These are phyloP conservation scores for Idaea aversata DNA, from an alignment of 2,888 invertebrate genomes.

Conservation along the genomic window DNA sequence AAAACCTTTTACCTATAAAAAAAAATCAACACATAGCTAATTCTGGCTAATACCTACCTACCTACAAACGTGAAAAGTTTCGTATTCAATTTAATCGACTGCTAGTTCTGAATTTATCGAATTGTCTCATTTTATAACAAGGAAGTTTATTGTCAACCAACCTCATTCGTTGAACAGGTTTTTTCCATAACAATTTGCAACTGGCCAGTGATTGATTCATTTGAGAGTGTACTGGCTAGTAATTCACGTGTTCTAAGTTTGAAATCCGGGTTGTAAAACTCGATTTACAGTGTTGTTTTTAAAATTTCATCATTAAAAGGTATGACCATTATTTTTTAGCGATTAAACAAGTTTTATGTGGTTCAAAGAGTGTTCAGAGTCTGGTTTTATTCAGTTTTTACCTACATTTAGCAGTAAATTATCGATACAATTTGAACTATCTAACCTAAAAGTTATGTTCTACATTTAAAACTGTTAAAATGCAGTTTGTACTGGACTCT, in stretches of 20 bases:
- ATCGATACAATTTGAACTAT: conserved; percentile 41
- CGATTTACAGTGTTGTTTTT: background rate
- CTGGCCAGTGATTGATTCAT: conserved; percentile 6
- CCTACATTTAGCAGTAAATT: conserved; percentile 21
- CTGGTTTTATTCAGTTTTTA: conserved; percentile 29
- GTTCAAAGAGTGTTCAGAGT: conserved; percentile 10
- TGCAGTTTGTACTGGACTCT: conserved; percentile 19
- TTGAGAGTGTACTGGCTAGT: background rate
- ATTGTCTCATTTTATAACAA: conserved; percentile 10
- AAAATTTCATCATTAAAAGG: background rate
- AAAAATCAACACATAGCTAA: too few relatives aligned
- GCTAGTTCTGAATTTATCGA: background rate
- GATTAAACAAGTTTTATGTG: conserved; percentile 6
- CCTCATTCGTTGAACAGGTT: background rate
- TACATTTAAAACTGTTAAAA: conserved; percentile 25
- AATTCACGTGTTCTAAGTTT: background rate
- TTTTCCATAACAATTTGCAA: background rate
- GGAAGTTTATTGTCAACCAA: conserved; percentile 15
- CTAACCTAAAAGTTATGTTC: conserved; percentile 30
- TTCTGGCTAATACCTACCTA: background rate
- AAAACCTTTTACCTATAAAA: background rate
- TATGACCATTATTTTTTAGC: background rate
- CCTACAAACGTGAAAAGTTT: background rate
- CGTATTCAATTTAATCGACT: background rate
- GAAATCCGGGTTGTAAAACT: conserved; percentile 1